Conservation (phyloP, 2,113 vertebrate species). For the Pipra filicauda region DNA sequence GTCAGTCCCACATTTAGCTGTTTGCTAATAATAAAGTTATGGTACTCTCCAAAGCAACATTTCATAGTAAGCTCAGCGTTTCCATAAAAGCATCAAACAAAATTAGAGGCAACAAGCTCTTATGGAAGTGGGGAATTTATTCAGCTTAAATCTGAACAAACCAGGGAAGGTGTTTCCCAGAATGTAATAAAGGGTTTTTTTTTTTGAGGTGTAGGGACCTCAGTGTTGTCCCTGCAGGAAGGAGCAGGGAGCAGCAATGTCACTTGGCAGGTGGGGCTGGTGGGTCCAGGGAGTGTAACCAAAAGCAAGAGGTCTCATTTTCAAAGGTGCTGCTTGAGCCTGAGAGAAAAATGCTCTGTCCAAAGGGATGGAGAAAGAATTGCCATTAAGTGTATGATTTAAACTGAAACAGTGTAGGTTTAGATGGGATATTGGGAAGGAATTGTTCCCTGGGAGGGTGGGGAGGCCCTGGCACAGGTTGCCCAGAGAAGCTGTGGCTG, state of each 20-base stretch:
- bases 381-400: accelerated
- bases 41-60: neutral
- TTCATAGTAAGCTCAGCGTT: neutral
- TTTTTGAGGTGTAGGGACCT: neutral
- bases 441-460: neutral
- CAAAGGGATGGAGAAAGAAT: neutral
- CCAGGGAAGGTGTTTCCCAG: neutral
- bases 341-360: neutral
- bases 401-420: neutral
- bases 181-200: neutral
- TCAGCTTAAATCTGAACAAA: neutral
- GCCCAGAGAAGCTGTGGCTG: neutral
- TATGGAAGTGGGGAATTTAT: neutral
- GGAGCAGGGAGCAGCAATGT: neutral
- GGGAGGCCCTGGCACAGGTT: neutral
- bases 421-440: neutral
- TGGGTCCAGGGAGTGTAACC: accelerated
- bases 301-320: neutral
- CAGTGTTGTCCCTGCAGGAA: neutral
- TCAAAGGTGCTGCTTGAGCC: neutral
- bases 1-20: neutral
- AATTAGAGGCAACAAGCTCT: neutral
- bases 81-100: neutral
- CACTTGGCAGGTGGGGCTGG: neutral
- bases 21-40: neutral